Evolutionary conservation across 2,113 vertebrate genomes (phyloP).

Genomic region (Halichoeres trimaculatus): DNA sequence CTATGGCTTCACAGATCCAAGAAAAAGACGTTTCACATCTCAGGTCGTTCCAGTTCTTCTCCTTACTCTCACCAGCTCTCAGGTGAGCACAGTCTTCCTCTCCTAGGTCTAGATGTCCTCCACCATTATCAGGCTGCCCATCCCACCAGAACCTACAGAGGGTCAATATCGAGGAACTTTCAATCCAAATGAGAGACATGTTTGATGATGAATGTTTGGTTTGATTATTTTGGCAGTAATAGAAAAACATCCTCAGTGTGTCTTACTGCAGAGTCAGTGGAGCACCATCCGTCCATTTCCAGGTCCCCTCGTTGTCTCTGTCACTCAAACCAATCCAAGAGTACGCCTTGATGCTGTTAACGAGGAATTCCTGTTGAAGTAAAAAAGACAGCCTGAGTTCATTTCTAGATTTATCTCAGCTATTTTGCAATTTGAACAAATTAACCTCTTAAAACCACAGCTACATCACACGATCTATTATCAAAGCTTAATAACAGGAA

Average conservation of each 20-base stretch:
- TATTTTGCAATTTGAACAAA: not conserved
- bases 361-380: conserved; percentile 14
- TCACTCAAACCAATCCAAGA: conserved; percentile 67
- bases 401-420: not conserved
- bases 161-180: too few species aligned
- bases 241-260: not conserved
- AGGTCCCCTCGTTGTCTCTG: conserved; percentile 10
- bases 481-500: too few species aligned
- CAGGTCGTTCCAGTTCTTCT: conserved; percentile 25
- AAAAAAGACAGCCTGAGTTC: not conserved
- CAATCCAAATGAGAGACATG: too few species aligned
- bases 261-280: conserved; percentile 14
- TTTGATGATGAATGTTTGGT: too few species aligned
- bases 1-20: conserved; percentile 32
- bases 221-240: not conserved
- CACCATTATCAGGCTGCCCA: conserved; percentile 27
- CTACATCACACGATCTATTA: too few species aligned
- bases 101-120: not conserved
- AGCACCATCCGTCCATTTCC: conserved; percentile 65
- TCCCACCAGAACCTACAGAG: not conserved
- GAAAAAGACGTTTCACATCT: accelerated
- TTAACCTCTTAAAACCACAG: too few species aligned
- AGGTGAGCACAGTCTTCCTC: conserved; percentile 42
- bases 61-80: accelerated
- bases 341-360: accelerated